Base-by-base conservation (phyloP, 2,888 invertebrate species). In the Ariolimax columbianus region DNA sequence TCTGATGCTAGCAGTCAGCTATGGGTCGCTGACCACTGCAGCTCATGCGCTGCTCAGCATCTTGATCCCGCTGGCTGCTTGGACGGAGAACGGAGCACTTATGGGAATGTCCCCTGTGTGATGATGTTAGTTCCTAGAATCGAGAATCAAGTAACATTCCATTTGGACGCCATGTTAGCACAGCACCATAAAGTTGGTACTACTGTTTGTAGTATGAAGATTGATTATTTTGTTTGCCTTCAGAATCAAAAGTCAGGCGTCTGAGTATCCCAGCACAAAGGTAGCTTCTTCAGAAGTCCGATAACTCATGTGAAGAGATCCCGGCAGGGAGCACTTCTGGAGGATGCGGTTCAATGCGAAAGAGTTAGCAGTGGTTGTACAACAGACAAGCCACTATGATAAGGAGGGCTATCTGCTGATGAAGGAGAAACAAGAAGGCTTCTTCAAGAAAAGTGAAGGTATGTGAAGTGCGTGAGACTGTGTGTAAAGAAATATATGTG, bases 391-490 rank as follows among this genome's bases (percentile, higher is more conserved):
- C 90, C 97, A 97, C 94, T 98, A 97, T 94, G 98, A 98, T 94
- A 97, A 97, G 92, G 98, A 98, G 95, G 98, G 98, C 85, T 96
- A 97, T 88, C 95, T 98, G 87, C 96, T 96, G 88, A 96, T 98
- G 86, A 96, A 97, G 91, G 98, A 98, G 94, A 96, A 97, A 88
- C 97, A 97, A 92, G 98, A 98, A 93, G 97, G 97, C 85, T 97
- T 98, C 94, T 98, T 98, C 95, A 96, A 97, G 89, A 96, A 97
- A 94, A 96, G 97, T 89, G 98, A 98, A 96, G 97, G 98, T 75
- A 75, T 75, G 47, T 63, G 30, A 63, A 30, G 30, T 55, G 19
- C 23, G 7, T 55, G 7, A 55, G 55, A 55, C 23, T 19, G 23
- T 19, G 11, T 55, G 19, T 23, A 19, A 23, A n/a, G 7, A 55